Base-by-base conservation (phyloP, 1,140 invertebrate genomes). In the Orchesella cincta region DNA sequence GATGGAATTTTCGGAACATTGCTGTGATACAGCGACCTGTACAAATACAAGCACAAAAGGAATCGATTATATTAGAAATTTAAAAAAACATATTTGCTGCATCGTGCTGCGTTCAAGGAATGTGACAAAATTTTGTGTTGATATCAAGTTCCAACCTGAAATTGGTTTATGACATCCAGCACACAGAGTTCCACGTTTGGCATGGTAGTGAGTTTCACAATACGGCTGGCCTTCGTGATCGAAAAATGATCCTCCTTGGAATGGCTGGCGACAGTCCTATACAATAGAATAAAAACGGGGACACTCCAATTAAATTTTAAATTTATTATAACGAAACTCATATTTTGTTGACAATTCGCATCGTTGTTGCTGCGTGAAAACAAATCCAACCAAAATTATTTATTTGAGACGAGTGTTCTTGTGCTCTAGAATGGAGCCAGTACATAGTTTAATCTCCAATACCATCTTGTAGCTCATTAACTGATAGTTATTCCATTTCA, bases 1-100 rank as follows among this genome's bases (percentile, higher is more conserved):
- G 97, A 86, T 99, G 97, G 88, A 98, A 99, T 87, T 99, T 99
- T 72, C 94, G 90, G 86, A 97, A 98, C 97, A 99, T 98, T 74
- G 97, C 97, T 1, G 97, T 99, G 84, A 99, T 98, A 86, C 97
- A 99, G 20, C 97, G 93, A 75, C 97, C 93, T 90, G 85, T 73
- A 86, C 87, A 39, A 85, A 83, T 76, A 81, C 82, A 77, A 82
- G 67, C 80, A 77, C 79, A 79, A 75, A 52, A 3, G 28, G 28
- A 51, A 64, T 64, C 28, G 23, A 64, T 12, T 64, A 46, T 8
- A 46, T 46, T 18, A 46, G 18, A 46, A 8, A 46, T 46, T 46
- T 46, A 46, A 46, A 46, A 46, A 46, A 46, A 46, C 18, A 46
- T 18, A 46, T 46, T 46, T 46, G 18, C 39, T 46, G 5, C 39